Conservation (phyloP, 2,888 invertebrate species). For the Sacculina carcini region DNA sequence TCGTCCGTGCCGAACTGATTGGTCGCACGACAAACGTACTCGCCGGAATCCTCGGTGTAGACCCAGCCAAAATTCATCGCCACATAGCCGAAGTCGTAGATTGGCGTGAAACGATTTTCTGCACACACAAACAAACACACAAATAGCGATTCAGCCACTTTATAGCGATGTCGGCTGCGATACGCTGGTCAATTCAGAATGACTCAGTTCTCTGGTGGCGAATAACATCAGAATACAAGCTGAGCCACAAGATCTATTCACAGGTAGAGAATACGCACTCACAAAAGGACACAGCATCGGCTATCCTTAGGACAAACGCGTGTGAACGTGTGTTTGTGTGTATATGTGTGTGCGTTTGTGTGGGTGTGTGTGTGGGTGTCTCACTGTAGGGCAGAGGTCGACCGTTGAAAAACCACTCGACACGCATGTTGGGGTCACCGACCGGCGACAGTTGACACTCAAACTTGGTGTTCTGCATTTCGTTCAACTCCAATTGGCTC, state of each 20-base stretch:
- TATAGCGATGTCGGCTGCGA: neutral
- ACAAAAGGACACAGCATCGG: no score
- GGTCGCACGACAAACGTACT: constrained; percentile 74
- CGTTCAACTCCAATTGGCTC: constrained; percentile 50
- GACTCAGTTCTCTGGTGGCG: no score
- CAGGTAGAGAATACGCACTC: no score
- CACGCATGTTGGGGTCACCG: constrained; percentile 82
- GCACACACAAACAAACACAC: constrained; percentile 10
- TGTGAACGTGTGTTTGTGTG: neutral
- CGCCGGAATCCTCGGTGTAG: constrained; percentile 87
- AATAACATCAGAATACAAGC: no score
- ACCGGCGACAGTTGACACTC: constrained; percentile 78
- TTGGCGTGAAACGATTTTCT: constrained; percentile 85
- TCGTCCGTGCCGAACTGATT: constrained; percentile 80
- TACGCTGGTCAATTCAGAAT: no score
- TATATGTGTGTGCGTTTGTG: neutral
- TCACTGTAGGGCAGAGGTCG: constrained; percentile 64
- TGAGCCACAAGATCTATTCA: no score
- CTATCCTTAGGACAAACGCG: no score
- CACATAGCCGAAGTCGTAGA: constrained; percentile 84
- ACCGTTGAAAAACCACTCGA: constrained; percentile 88
- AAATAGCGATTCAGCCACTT: neutral
- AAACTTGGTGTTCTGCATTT: constrained; percentile 68
- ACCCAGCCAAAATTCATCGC: constrained; percentile 91
- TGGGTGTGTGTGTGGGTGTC: constrained; percentile 18